Evolutionary conservation across 2,113 vertebrate species (phyloP), one percentile per base, ranked within the genome.

Genomic region (Rhinolophus sinicus): DNA sequence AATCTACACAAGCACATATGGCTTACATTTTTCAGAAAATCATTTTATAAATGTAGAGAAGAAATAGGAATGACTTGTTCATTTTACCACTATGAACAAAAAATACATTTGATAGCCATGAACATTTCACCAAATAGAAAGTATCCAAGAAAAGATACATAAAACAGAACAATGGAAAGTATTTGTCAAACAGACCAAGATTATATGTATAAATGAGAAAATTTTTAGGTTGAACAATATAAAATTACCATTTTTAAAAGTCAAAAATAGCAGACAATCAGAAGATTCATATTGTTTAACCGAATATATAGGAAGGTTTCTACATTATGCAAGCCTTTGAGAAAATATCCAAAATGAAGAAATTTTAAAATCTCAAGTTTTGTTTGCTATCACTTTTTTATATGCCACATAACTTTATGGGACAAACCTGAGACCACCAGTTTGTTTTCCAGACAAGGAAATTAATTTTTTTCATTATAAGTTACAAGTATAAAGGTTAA

Each of bases 101-200:
- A 96, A 76, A 75, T 40, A 30, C 19, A 54, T 82, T 84, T 95
- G 88, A 85, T 87, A 93, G 28, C n/a, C 18, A 28, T 33, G 33
- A 95, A 56, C 60, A 73, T 77, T 92, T 90, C 38, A 76, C 62
- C 83, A 87, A 77, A 90, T 50, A 92, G 83, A 95, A 96, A 77
- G 50, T 73, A 26, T 44, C 65, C 81, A 88, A 94, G 76, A 81
- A 94, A 73, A 90, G 52, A 47, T 5, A 92, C 28, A 90, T 69
- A 47, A 91, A 90, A 69, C 58, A 90, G 81, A 92, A 64, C 44
- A 70, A 50, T 22, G 13, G 40, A 50, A 92, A 65, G 13, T 18
- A 96, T 87, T 78, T 92, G 64, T 92, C 35, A 70, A 91, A 75
- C 30, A 92, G 73, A 93, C 16, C 22, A 62, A 94, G 47, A 77